Evolutionary conservation across 2,113 vertebrate genomes (phyloP).

Genomic region (Notiomystis cincta): DNA sequence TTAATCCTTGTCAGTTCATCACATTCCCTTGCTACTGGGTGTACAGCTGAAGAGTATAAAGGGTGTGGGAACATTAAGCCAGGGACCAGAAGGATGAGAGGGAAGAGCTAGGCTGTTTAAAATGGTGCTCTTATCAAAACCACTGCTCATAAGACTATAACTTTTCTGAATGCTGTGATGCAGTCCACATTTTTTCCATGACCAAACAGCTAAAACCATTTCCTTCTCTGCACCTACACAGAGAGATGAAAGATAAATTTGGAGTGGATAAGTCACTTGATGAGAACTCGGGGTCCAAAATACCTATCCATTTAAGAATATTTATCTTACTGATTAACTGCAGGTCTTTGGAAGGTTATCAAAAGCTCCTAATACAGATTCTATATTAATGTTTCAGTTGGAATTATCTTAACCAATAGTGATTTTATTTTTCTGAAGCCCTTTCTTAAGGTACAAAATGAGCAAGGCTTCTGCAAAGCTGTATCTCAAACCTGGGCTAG

Average conservation of each 20-base stretch:
- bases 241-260: neutral
- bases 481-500: neutral
- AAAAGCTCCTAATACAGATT: neutral
- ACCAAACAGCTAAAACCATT: neutral
- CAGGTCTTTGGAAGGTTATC: neutral
- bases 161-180: neutral
- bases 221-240: neutral
- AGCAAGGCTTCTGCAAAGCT: neutral
- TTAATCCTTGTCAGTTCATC: neutral
- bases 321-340: neutral
- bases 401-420: neutral
- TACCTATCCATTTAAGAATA: neutral
- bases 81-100: neutral
- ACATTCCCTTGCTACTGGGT: neutral
- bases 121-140: neutral
- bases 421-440: neutral
- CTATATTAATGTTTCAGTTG: neutral
- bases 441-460: neutral
- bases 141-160: neutral
- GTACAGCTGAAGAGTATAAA: neutral
- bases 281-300: neutral
- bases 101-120: neutral
- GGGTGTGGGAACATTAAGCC: neutral
- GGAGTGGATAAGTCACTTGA: neutral
- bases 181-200: neutral